phyloP scores from a whole-genome alignment of 2,797 vertebrate species.

The Manis javanica region DNA sequence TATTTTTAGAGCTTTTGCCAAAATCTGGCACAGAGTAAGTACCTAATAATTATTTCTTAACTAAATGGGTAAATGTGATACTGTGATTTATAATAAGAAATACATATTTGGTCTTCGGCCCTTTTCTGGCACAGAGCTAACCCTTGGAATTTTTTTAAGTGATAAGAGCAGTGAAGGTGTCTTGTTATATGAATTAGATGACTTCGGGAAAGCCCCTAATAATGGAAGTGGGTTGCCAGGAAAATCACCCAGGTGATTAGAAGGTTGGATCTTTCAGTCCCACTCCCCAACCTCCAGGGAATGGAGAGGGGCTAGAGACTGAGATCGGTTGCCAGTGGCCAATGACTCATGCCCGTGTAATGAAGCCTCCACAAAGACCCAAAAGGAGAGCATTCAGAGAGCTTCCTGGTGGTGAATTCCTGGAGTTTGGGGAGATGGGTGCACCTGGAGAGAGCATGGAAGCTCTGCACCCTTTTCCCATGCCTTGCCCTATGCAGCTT shows the following conservation, averaged over 20 bases:
- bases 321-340: not conserved
- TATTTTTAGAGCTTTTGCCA: not conserved
- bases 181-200: not conserved
- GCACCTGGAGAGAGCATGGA: not conserved
- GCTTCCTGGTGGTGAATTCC: not conserved
- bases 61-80: not conserved
- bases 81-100: not conserved
- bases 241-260: not conserved
- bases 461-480: not conserved
- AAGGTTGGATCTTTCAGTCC: not conserved
- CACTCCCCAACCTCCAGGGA: not conserved
- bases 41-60: slow-evolving; percentile 58
- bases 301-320: not conserved
- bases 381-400: not conserved
- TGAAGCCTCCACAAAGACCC: not conserved
- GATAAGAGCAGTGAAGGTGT: not conserved
- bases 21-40: not conserved
- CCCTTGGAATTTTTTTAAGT: not conserved
- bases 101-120: not conserved
- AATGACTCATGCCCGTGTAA: not conserved
- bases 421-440: not conserved
- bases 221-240: not conserved
- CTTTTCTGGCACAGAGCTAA: not conserved
- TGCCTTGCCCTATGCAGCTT: not conserved
- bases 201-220: not conserved